Evolutionary conservation across 2,113 vertebrate genomes (phyloP).

Genomic region (Dromaius novaehollandiae): DNA sequence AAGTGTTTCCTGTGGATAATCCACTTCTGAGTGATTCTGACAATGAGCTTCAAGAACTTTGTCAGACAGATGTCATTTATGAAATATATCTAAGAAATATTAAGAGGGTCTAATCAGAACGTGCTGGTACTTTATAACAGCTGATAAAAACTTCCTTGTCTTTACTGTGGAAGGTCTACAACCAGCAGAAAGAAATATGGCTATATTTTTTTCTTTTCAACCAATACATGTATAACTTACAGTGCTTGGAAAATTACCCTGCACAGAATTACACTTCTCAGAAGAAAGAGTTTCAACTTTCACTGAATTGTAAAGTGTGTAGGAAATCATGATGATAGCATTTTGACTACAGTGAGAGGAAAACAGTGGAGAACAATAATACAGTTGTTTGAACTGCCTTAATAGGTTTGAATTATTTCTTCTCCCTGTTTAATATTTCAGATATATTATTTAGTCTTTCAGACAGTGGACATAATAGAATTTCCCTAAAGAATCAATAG

Average conservation of each 20-base stretch:
- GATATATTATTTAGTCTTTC: neutral
- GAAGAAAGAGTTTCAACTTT: neutral
- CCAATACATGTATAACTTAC: neutral
- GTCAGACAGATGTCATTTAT: neutral
- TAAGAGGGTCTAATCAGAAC: neutral
- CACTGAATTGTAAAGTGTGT: neutral
- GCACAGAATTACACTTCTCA: neutral
- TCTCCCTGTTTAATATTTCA: neutral
- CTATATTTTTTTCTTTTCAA: neutral
- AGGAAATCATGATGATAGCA: neutral
- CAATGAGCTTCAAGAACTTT: neutral
- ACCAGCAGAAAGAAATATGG: neutral
- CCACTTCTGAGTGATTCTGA: neutral
- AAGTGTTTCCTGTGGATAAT: neutral
- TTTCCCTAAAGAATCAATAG: neutral
- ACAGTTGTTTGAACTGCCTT: neutral
- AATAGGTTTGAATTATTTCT: neutral
- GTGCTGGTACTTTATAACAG: neutral
- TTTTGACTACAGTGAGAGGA: neutral
- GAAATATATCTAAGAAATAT: neutral
- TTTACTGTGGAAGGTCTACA: neutral
- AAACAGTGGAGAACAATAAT: neutral
- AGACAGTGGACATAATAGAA: neutral
- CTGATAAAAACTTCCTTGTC: neutral
- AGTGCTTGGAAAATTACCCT: neutral